Evolutionary conservation across 1,140 invertebrate genomes (phyloP).

Genomic region (Globodera rostochiensis): DNA sequence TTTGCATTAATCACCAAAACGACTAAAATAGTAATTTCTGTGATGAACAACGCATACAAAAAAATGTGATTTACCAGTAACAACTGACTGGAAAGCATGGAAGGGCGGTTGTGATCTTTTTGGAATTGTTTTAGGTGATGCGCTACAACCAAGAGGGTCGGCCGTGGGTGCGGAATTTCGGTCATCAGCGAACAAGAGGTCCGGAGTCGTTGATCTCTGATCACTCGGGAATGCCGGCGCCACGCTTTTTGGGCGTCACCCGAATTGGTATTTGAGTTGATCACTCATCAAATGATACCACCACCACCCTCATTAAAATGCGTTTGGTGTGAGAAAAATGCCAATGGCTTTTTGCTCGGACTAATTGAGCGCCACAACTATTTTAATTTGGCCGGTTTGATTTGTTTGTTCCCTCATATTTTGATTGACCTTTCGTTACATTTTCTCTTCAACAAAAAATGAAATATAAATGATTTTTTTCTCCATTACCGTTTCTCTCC

Average conservation of each 20-base stretch:
- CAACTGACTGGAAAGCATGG: too few relatives aligned
- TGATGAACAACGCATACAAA: too few relatives aligned
- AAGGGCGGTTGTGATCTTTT: neutral
- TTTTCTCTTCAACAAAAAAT: neutral
- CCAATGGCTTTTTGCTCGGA: neutral
- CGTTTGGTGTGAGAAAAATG: neutral
- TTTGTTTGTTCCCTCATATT: neutral
- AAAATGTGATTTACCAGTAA: too few relatives aligned
- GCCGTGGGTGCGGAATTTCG: slow-evolving; percentile 51
- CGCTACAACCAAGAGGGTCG: slow-evolving; percentile 59
- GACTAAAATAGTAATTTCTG: too few relatives aligned
- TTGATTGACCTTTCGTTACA: neutral
- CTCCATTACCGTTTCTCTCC: neutral
- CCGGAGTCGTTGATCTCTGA: slow-evolving; percentile 29
- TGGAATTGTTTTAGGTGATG: slow-evolving; percentile 7
- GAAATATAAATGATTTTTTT: neutral
- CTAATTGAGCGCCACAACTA: neutral
- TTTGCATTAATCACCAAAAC: too few relatives aligned
- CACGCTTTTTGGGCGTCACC: slow-evolving; percentile 21
- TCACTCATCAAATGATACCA: neutral
- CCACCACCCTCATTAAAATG: neutral
- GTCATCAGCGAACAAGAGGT: slow-evolving; percentile 24
- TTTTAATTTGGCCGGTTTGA: neutral
- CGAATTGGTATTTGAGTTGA: slow-evolving; percentile 18
- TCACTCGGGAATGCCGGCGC: slow-evolving; percentile 17